phyloP scores from a whole-genome alignment of 2,797 vertebrate genomes.

The Pterois miles region DNA sequence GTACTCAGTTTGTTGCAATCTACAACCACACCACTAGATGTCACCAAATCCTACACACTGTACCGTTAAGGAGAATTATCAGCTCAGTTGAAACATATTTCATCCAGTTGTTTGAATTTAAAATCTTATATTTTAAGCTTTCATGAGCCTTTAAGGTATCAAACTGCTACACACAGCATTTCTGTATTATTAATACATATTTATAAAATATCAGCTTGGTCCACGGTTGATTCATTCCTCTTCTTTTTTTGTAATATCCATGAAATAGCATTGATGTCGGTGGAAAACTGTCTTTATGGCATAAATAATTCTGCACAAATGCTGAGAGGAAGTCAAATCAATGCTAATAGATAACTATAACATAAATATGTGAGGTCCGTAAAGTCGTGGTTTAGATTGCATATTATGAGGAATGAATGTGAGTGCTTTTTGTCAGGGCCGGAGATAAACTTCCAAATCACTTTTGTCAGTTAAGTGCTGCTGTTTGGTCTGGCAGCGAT shows the following conservation, averaged over 20 bases:
- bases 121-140: background rate
- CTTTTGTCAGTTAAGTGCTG: slow-evolving; percentile 7
- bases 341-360: background rate
- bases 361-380: background rate
- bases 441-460: slow-evolving; percentile 14
- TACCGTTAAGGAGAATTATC: background rate
- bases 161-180: background rate
- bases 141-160: background rate
- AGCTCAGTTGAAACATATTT: background rate
- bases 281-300: background rate
- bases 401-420: background rate
- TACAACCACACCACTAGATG: no score
- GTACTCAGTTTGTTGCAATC: no score
- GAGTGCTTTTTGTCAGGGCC: background rate
- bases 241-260: background rate
- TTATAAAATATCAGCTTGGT: background rate
- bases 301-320: background rate
- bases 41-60: no score
- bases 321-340: background rate
- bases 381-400: background rate
- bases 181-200: background rate
- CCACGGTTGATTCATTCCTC: background rate
- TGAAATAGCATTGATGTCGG: background rate
- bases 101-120: background rate
- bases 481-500: slow-evolving; percentile 22